These are phyloP conservation scores for Drosophila santomea DNA, from an alignment of 1,140 invertebrate genomes.

Conservation along the genomic window DNA sequence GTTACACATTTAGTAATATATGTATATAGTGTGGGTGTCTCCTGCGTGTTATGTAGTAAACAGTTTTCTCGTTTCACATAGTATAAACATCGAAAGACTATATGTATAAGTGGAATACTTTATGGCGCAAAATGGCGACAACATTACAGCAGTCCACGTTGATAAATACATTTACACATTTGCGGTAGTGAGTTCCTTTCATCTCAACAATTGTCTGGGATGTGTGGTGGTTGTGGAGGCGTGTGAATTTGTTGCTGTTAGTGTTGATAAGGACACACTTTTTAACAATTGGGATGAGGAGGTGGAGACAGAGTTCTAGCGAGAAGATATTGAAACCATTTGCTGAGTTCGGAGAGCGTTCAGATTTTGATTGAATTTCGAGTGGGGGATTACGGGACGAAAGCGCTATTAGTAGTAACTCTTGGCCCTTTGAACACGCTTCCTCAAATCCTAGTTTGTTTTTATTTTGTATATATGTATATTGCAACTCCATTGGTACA, in stretches of 20 bases:
- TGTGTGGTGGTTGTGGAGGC: neutral
- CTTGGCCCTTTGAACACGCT: slow-evolving; percentile 65
- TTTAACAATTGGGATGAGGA: slow-evolving; percentile 11
- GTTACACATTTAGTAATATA: slow-evolving; percentile 68
- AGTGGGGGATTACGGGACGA: slow-evolving; percentile 16
- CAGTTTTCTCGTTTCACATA: slow-evolving; percentile 35
- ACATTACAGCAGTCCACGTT: slow-evolving; percentile 13
- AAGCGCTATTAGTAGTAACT: slow-evolving; percentile 58
- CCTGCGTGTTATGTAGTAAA: slow-evolving; percentile 30
- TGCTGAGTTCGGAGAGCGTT: slow-evolving; percentile 39
- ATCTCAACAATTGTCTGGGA: slow-evolving; percentile 1
- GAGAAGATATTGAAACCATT: slow-evolving; percentile 69
- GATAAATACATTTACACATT: slow-evolving; percentile 41
- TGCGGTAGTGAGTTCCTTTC: slow-evolving; percentile 15
- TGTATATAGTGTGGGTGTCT: slow-evolving; percentile 17
- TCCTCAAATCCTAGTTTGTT: slow-evolving; percentile 7
- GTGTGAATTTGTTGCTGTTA: slow-evolving; percentile 15
- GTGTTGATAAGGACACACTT: slow-evolving; percentile 17
- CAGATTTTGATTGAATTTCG: slow-evolving; percentile 49
- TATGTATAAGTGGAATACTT: slow-evolving; percentile 42
- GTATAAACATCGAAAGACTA: slow-evolving; percentile 62
- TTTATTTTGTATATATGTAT: slow-evolving; percentile 12
- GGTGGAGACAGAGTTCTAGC: slow-evolving; percentile 32
- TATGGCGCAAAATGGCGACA: slow-evolving; percentile 50
- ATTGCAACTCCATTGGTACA: slow-evolving; percentile 21